These are phyloP conservation scores for Pangasius macronema DNA, from an alignment of 2,797 vertebrate species.

Conservation along the genomic window DNA sequence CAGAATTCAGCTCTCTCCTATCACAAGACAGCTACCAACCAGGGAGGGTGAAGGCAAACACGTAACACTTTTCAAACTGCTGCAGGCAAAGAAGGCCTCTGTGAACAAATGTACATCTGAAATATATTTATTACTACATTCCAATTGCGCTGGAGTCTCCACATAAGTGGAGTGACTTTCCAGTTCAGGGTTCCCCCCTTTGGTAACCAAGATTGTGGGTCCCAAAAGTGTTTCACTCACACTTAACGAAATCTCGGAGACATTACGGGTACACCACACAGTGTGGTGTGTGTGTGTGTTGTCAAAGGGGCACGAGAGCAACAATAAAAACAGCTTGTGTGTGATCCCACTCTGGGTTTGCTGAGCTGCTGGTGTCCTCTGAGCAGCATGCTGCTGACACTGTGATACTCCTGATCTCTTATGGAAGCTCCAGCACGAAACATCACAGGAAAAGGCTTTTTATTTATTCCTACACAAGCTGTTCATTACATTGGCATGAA, in stretches of 20 bases:
- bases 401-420: not conserved
- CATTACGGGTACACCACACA: no score
- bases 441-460: not conserved
- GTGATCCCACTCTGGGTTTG: not conserved
- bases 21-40: not conserved
- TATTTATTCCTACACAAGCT: conserved; percentile 7
- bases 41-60: not conserved
- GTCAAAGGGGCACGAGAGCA: not conserved
- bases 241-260: no score
- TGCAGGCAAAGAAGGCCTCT: not conserved
- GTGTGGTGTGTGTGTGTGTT: not conserved
- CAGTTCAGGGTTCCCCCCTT: not conserved
- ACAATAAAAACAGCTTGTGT: not conserved
- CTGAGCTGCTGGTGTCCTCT: not conserved
- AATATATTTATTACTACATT: not conserved
- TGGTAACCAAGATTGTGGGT: no score
- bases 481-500: no score
- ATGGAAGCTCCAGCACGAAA: not conserved
- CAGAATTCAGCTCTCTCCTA: not conserved
- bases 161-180: not conserved
- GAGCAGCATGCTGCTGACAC: not conserved
- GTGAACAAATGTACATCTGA: not conserved
- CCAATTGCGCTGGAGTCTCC: not conserved
- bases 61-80: not conserved
- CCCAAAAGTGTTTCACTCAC: no score